Conservation (phyloP, 2,888 invertebrate species). For the Onthophagus sagittarius region DNA sequence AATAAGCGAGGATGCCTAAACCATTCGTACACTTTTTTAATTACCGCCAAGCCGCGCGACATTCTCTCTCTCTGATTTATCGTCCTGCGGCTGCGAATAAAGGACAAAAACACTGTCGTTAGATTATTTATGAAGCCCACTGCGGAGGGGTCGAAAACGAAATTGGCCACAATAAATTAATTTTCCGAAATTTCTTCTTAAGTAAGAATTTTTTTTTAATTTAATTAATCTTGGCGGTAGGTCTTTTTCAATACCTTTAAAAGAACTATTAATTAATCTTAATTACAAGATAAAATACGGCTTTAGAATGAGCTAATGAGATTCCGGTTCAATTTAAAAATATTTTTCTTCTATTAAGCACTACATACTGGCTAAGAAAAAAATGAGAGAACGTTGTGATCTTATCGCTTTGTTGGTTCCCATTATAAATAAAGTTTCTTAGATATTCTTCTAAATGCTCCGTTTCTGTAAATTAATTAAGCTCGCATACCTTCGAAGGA, state of each 20-base stretch:
- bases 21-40: neutral
- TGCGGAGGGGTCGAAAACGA: neutral
- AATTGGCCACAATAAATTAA: neutral
- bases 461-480: neutral
- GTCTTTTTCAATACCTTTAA: neutral
- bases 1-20: neutral
- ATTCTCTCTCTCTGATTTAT: neutral
- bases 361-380: too few species aligned
- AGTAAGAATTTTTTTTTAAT: too few species aligned
- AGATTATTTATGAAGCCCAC: neutral
- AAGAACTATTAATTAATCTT: neutral
- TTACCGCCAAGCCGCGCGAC: neutral
- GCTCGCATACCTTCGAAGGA: constrained; percentile 10
- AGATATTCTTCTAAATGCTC: neutral
- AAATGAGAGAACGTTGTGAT: neutral
- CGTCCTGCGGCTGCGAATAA: neutral
- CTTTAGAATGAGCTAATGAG: neutral
- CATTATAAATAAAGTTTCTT: neutral
- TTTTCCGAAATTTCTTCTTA: neutral
- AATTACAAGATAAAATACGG: neutral
- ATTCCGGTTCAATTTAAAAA: too few species aligned
- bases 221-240: too few species aligned
- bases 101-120: neutral
- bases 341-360: too few species aligned
- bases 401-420: neutral